Evolutionary conservation across 2,797 vertebrate genomes (phyloP), one percentile per base, ranked within the genome.

Genomic region (Hyperoplus immaculatus): DNA sequence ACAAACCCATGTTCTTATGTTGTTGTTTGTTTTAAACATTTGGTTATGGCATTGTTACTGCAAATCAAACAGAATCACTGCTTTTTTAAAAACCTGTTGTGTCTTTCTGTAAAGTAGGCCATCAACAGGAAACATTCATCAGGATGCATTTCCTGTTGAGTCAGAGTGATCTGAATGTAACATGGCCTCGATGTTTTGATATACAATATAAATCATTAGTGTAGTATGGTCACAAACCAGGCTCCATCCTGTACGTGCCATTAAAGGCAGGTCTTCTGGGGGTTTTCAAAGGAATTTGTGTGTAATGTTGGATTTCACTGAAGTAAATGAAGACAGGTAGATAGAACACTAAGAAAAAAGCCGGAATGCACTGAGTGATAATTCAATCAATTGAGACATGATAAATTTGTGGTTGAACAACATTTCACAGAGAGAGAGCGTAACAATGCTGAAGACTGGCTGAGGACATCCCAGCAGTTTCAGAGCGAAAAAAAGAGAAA

Each of bases 111-210:
- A 6, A 79, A 87, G 56, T 75, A 67, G 86, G 53, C 58, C 63
- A 63, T 41, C 29, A 49, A 50, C 77, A 81, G 75, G 75, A 91
- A 78, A 11, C 38, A 53, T 54, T 29, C 43, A 29, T 70, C 47
- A 59, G 38, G 5, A 67, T 46, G 2, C 5, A 77, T 15, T 73
- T 79, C 75, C 69, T 80, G 60, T 74, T 77, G 68, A 62, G 9
- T 64, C 29, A 65, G 2, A 60, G 41, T 69, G 56, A 77, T 72
- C 45, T 68, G 3, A 72, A 29, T 64, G 43, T 29, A 43, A 61
- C 13, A n/a, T 47, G 21, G 12, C 29, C 0, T 12, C 13, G 38
- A 49, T 45, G 29, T 29, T 29, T 29, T 29, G 16, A 36, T 51
- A 29, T 8, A 29, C 53, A 54, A 38, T 36, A 56, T 56, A 49